Base-by-base conservation (phyloP, 2,113 vertebrate species). In the Eublepharis macularius region DNA sequence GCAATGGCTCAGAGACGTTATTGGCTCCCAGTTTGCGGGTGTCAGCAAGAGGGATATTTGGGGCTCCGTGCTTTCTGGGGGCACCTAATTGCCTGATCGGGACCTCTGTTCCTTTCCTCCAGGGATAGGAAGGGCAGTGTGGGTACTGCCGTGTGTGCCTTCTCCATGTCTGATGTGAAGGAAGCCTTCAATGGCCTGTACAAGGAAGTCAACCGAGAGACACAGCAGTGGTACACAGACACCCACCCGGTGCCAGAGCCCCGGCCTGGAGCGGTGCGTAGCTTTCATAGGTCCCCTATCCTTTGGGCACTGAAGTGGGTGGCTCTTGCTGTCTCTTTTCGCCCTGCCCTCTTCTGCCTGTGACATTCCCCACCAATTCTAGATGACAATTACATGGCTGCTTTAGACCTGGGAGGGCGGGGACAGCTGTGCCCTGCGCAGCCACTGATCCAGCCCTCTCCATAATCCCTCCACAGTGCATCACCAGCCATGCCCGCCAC, bases 201-300 rank as follows among this genome's bases (percentile, higher is more conserved):
- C 94, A 97, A 98, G 39, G 98, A 99, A 85, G 97, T 99, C 90
- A 99, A 99, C 94, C 96, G 98, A 0, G 98, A 99, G 90, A 99
- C 98, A 0, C 98, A 98, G 94, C 98, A 99, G 95, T 99, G 98
- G 98, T 98, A 99, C 95, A 98, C 98, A 0, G 98, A 97, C 94
- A 98, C 98, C 24, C 90, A 98, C 84, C 93, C 95, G 0, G 95
- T 97, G 68, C 98, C 98, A 0, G 97, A 97, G 17, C 98, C 98
- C 1, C 95, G 98, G 66, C 98, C 98, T 0, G 98, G 98, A 94
- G 95, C 94, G 84, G 98, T 99, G 92, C 77, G 98, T 91, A 8
- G 6, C 4, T 45, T 26, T 12, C n/a, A n/a, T n/a, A n/a, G n/a
- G n/a, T n/a, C n/a, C n/a, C n/a, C n/a, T n/a, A n/a, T 54, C 14